Evolutionary conservation across 2,888 invertebrate genomes (phyloP).

Genomic region (Lepidocyrtoides sp.): DNA sequence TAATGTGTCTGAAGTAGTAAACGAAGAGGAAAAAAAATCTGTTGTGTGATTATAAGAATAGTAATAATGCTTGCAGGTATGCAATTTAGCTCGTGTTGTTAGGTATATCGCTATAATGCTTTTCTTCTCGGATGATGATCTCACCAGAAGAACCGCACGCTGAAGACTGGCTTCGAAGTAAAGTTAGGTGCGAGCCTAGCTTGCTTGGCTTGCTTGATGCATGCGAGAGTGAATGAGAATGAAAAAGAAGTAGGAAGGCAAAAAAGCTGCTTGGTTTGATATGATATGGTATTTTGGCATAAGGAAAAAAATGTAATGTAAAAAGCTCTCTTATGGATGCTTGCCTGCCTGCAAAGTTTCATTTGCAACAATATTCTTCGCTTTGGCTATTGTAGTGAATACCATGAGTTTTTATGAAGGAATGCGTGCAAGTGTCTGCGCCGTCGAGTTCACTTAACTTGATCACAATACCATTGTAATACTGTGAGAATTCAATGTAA

Average conservation of each 20-base stretch:
- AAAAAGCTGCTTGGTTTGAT: conserved; percentile 32
- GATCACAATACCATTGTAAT: not conserved
- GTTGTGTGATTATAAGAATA: not conserved
- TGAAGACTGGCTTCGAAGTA: conserved; percentile 78
- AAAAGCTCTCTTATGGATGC: not conserved
- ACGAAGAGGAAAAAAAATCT: conserved; percentile 6
- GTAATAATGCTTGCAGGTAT: conserved; percentile 43
- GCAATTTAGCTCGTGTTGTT: conserved; percentile 64
- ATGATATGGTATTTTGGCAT: conserved; percentile 31
- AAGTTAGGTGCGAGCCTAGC: conserved; percentile 68
- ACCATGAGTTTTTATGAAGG: conserved; percentile 36
- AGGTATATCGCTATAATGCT: not conserved
- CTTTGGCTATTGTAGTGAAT: too few species aligned
- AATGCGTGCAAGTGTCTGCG: conserved; percentile 61
- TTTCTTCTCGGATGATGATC: conserved; percentile 79
- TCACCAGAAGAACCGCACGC: conserved; percentile 81
- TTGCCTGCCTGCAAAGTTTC: conserved; percentile 15
- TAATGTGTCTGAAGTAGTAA: conserved; percentile 20
- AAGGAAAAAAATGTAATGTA: conserved; percentile 33
- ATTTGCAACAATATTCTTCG: too few species aligned
- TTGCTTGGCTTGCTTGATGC: conserved; percentile 34
- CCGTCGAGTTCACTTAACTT: conserved; percentile 48
- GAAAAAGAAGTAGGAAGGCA: not conserved
- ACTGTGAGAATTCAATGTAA: conserved; percentile 42
- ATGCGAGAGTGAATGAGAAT: too few species aligned